Evolutionary conservation across 2,113 vertebrate species (phyloP).

Genomic region (Gallinago media): DNA sequence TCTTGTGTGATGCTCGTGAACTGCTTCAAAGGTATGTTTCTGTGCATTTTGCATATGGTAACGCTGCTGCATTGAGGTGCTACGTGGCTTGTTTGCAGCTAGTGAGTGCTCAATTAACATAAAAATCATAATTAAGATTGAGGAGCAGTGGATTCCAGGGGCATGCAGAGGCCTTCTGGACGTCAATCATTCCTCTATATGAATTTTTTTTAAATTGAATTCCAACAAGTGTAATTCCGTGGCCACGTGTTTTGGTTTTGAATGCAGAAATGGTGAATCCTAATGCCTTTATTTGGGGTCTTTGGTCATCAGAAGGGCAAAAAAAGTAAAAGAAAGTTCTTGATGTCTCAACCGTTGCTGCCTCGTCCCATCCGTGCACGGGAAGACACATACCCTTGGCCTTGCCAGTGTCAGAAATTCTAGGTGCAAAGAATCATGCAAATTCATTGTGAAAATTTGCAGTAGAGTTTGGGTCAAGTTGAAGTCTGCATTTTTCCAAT

Average conservation of each 20-base stretch:
- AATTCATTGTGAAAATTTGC: fast-evolving
- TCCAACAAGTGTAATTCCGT: background rate
- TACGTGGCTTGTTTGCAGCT: background rate
- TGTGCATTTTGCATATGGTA: background rate
- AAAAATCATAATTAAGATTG: background rate
- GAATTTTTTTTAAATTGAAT: background rate
- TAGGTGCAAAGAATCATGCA: background rate
- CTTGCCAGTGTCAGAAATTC: background rate
- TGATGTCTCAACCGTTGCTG: fast-evolving
- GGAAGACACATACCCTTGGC: background rate
- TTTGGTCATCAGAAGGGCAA: background rate
- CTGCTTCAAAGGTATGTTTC: background rate
- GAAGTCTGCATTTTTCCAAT: fast-evolving
- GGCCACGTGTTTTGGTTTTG: fast-evolving
- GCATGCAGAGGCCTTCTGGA: background rate
- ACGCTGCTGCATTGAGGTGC: background rate
- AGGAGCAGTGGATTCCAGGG: background rate
- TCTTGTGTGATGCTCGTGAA: background rate
- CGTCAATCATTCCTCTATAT: fast-evolving
- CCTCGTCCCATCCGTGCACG: fast-evolving
- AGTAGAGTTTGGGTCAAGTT: fast-evolving
- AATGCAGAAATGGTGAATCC: background rate
- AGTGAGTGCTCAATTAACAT: background rate
- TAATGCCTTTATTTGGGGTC: background rate
- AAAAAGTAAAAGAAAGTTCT: background rate